Evolutionary conservation across 2,888 invertebrate genomes (phyloP).

Genomic region (Ophonus ardosiacus): DNA sequence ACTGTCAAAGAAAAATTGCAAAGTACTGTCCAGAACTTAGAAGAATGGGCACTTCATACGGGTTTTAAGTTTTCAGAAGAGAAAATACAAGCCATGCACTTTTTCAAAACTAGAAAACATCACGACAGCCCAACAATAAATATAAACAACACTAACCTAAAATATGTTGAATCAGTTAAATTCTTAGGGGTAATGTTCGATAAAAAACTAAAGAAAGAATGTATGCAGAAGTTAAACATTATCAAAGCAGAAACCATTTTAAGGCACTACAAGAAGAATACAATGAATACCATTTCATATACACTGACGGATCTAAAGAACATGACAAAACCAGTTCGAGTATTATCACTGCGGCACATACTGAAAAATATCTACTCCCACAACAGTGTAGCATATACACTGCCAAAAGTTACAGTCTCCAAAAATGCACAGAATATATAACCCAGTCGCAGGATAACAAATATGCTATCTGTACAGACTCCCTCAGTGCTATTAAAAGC

Average conservation of each 20-base stretch:
- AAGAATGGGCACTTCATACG: constrained; percentile 10
- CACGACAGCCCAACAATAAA: constrained; percentile 8
- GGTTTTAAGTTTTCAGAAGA: constrained; percentile 62
- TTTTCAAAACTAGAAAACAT: background rate
- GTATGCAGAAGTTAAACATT: background rate
- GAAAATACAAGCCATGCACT: too few species aligned
- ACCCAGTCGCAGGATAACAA: too few species aligned
- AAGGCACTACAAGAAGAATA: too few species aligned
- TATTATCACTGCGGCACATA: too few species aligned
- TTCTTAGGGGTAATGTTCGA: too few species aligned
- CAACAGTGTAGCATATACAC: too few species aligned
- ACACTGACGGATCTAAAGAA: constrained; percentile 30
- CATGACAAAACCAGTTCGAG: background rate
- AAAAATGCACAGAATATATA: too few species aligned
- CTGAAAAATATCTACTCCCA: too few species aligned
- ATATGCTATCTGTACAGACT: background rate
- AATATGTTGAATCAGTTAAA: background rate
- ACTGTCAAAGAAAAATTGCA: constrained; percentile 49
- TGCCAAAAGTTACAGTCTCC: too few species aligned
- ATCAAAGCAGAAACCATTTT: constrained; percentile 2
- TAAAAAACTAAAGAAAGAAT: background rate
- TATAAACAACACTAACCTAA: background rate
- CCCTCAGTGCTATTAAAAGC: background rate
- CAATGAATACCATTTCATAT: background rate
- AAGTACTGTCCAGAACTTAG: constrained; percentile 52